These are phyloP conservation scores for Bubo blakistoni DNA, from an alignment of 2,113 vertebrate species.

Conservation along the genomic window DNA sequence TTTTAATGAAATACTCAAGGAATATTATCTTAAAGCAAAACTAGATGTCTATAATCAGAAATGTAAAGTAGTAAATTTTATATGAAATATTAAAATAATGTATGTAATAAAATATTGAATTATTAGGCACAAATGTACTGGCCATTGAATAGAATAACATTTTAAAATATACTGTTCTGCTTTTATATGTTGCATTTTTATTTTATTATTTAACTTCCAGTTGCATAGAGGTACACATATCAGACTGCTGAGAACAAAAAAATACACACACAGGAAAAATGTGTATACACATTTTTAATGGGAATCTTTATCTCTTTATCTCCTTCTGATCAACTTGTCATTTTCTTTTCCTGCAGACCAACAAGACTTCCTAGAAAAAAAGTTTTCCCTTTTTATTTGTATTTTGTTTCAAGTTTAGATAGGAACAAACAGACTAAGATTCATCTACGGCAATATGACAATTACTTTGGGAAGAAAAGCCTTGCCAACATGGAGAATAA, in stretches of 20 bases:
- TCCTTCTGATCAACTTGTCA: neutral
- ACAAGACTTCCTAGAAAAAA: neutral
- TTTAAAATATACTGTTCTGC: neutral
- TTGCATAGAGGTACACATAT: neutral
- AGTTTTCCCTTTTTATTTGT: neutral
- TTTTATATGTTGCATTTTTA: neutral
- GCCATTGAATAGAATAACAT: neutral
- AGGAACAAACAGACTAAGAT: neutral
- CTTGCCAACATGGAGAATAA: neutral
- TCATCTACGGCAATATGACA: neutral
- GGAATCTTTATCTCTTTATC: neutral
- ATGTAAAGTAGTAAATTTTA: neutral
- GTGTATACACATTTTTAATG: rapidly evolving
- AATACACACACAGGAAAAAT: neutral
- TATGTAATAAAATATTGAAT: neutral
- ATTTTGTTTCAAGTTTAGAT: neutral
- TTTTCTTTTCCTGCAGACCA: neutral
- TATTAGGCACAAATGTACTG: neutral
- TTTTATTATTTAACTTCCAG: neutral
- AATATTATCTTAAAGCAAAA: neutral
- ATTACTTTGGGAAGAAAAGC: neutral
- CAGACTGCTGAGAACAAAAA: neutral
- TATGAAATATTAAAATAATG: neutral
- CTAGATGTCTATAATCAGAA: neutral
- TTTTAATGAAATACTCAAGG: neutral